Evolutionary conservation across 2,113 vertebrate genomes (phyloP).

Genomic region (Gymnogyps californianus): DNA sequence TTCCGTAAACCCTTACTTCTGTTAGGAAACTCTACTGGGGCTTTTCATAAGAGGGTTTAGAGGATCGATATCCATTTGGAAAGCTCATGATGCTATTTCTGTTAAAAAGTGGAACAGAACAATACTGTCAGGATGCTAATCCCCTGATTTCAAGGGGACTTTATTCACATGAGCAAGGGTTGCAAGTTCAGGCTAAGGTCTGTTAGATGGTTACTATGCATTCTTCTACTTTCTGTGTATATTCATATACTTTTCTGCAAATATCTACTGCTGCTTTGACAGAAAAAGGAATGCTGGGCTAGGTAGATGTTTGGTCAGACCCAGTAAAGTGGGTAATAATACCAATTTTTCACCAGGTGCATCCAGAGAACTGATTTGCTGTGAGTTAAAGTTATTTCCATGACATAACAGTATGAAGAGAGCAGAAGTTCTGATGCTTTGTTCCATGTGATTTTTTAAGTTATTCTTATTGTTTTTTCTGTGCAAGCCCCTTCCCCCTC

Average conservation of each 20-base stretch:
- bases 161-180: background rate
- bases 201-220: background rate
- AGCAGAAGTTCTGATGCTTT: background rate
- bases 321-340: background rate
- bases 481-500: background rate
- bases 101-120: conserved; percentile 44
- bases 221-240: background rate
- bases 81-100: conserved; percentile 46
- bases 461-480: background rate
- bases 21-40: background rate
- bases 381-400: background rate
- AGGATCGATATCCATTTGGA: conserved; percentile 43
- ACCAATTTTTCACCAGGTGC: background rate
- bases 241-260: background rate
- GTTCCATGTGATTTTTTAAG: background rate
- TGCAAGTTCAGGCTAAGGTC: background rate
- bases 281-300: background rate
- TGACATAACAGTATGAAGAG: background rate
- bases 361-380: background rate
- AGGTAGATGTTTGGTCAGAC: background rate
- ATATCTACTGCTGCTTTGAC: background rate
- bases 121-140: conserved; percentile 18
- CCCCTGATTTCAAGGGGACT: conserved; percentile 21
- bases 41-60: conserved; percentile 43
- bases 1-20: conserved; percentile 5